These are phyloP conservation scores for Amphilophus citrinellus DNA, from an alignment of 2,113 vertebrate species.

Conservation along the genomic window DNA sequence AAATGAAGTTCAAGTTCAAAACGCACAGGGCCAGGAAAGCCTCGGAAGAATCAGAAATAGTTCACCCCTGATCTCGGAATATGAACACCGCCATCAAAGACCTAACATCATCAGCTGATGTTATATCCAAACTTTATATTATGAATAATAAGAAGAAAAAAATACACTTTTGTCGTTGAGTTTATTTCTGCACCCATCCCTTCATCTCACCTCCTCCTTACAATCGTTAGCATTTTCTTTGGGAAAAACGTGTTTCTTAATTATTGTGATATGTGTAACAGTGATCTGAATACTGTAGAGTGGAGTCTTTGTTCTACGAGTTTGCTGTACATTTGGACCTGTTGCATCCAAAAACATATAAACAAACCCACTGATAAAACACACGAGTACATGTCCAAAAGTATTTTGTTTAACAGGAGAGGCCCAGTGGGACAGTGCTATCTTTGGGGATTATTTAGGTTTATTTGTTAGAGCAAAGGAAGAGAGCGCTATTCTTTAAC, in stretches of 20 bases:
- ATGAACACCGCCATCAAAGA: conserved; percentile 15
- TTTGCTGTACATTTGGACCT: conserved; percentile 46
- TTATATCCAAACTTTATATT: conserved; percentile 12
- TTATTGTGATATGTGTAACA: neutral
- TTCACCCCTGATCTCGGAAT: conserved; percentile 20
- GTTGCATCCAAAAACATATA: neutral
- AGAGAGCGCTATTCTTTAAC: neutral
- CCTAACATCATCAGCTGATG: conserved; percentile 18
- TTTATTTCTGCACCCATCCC: conserved; percentile 23
- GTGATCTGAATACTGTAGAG: conserved; percentile 22
- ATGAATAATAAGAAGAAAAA: neutral
- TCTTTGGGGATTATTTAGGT: conserved; percentile 45
- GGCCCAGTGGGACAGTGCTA: conserved; percentile 43
- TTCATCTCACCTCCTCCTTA: neutral
- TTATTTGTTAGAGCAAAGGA: conserved; percentile 8
- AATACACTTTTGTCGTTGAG: conserved; percentile 16
- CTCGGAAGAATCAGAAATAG: conserved; percentile 28
- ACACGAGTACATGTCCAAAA: conserved; percentile 43
- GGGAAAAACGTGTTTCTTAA: conserved; percentile 5
- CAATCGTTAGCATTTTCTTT: neutral
- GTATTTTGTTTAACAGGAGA: conserved; percentile 16
- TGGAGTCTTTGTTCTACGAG: conserved; percentile 49
- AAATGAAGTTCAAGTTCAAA: conserved; percentile 25
- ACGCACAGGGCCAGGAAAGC: neutral
- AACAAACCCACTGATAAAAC: conserved; percentile 2